Percentiles rank a stretch among this genome's conserved stretches.
These are phyloP conservation scores for Drosophila seguyi DNA, from an alignment of 1,140 invertebrate species.

Conservation along the genomic window DNA sequence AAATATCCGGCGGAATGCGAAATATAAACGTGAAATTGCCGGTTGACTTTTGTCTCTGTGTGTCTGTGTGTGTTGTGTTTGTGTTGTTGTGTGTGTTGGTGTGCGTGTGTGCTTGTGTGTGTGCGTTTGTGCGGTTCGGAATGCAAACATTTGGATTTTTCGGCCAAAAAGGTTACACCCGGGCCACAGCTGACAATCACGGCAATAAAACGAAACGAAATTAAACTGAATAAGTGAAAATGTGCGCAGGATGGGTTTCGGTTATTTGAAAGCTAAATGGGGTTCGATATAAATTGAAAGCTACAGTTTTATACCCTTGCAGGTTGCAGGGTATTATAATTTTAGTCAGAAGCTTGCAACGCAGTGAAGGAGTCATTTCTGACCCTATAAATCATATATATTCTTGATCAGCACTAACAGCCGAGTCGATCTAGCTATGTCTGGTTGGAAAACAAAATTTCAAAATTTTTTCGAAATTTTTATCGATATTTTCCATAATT, in stretches of 20 bases:
- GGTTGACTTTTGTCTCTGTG: background rate
- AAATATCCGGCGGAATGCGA: constrained; percentile 39
- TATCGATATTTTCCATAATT: too few species aligned
- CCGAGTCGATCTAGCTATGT: too few species aligned
- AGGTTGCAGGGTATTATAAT: too few species aligned
- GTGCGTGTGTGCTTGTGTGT: constrained; percentile 18
- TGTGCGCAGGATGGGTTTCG: background rate
- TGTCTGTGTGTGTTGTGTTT: too few species aligned
- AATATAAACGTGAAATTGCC: constrained; percentile 70
- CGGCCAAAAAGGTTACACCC: constrained; percentile 14
- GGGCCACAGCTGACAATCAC: constrained; percentile 60
- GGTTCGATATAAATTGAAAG: background rate
- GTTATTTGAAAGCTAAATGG: background rate
- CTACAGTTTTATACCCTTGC: too few species aligned
- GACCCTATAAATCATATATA: too few species aligned
- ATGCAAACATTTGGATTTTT: constrained; percentile 59
- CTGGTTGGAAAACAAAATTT: too few species aligned
- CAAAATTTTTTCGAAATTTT: too few species aligned
- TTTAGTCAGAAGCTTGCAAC: too few species aligned
- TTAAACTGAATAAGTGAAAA: constrained; percentile 38
- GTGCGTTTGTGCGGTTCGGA: constrained; percentile 56
- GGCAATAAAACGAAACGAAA: constrained; percentile 71
- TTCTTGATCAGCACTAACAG: too few species aligned
- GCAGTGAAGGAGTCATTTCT: too few species aligned
- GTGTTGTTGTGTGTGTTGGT: constrained; percentile 4